phyloP scores from a whole-genome alignment of 2,888 invertebrate species.

The Drosophila pegasa region DNA sequence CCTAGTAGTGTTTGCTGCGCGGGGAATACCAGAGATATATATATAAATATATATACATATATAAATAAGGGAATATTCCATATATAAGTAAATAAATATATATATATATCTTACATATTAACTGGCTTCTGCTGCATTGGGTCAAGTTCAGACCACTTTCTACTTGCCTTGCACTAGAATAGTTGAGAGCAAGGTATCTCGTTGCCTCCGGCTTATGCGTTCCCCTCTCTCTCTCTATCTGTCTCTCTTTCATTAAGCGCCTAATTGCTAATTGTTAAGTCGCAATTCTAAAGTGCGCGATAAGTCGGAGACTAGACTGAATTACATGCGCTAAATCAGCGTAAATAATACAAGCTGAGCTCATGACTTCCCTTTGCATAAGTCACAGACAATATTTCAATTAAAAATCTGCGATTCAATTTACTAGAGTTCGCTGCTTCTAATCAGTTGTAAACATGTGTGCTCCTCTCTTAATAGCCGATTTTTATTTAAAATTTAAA shows the following conservation, averaged over 20 bases:
- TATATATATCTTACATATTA: background rate
- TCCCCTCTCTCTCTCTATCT: background rate
- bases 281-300: conserved; percentile 38
- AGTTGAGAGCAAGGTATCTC: conserved; percentile 5
- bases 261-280: conserved; percentile 16
- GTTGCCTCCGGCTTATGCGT: background rate
- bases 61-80: background rate
- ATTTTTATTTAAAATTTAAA: no score
- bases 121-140: conserved; percentile 3
- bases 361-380: conserved; percentile 20
- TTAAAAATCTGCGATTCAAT: background rate
- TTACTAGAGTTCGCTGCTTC: background rate
- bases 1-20: background rate
- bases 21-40: conserved; percentile 3
- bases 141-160: conserved; percentile 54
- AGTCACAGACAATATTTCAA: background rate
- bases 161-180: conserved; percentile 16
- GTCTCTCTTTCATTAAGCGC: background rate
- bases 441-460: no score
- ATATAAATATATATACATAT: background rate
- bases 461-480: no score
- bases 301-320: conserved; percentile 12
- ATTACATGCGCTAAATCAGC: conserved; percentile 23
- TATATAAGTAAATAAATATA: background rate
- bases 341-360: conserved; percentile 14